Evolutionary conservation across 2,888 invertebrate species (phyloP).

Genomic region (Phortica okadai): DNA sequence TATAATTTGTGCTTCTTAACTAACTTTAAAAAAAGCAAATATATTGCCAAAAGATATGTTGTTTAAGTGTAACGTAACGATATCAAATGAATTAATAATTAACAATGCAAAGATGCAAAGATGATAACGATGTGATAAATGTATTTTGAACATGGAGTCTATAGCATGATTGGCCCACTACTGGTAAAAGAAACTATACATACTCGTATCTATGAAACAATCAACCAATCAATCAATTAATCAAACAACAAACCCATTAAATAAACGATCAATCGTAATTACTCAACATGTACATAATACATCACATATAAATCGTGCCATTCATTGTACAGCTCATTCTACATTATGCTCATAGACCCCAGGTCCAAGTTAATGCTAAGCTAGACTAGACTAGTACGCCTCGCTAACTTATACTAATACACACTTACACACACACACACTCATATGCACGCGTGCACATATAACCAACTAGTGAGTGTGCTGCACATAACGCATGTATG

Average conservation of each 20-base stretch:
- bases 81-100: conserved; percentile 21
- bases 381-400: neutral
- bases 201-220: conserved; percentile 9
- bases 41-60: conserved; percentile 55
- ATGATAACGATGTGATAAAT: conserved; percentile 68
- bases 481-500: conserved; percentile 44
- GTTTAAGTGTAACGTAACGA: conserved; percentile 41
- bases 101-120: conserved; percentile 43
- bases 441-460: conserved; percentile 35
- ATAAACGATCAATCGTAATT: conserved; percentile 37
- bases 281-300: conserved; percentile 36
- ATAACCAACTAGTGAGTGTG: conserved; percentile 45
- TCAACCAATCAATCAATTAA: conserved; percentile 31
- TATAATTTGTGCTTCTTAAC: conserved; percentile 61
- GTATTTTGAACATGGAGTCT: conserved; percentile 65
- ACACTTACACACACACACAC: neutral
- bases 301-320: conserved; percentile 13
- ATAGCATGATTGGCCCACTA: conserved; percentile 77
- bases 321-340: conserved; percentile 27
- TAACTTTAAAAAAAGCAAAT: conserved; percentile 45
- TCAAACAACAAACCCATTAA: neutral
- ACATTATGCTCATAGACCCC: conserved; percentile 36
- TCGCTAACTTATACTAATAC: neutral
- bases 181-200: conserved; percentile 68
- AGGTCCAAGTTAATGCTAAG: conserved; percentile 16